Conservation (phyloP, 1,140 invertebrate species). For the Ips nitidus region DNA sequence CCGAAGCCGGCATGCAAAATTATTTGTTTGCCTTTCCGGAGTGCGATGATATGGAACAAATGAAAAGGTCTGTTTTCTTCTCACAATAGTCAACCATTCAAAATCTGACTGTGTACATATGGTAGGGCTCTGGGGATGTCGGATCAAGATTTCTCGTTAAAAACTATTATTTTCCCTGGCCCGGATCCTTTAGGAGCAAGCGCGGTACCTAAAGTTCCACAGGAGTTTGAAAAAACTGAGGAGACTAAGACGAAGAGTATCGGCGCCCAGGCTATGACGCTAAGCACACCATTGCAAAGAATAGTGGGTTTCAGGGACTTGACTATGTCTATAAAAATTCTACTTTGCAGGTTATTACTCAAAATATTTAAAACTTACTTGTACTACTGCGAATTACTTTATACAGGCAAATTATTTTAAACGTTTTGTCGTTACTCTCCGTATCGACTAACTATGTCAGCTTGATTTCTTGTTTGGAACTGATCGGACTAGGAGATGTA, state of each 20-base stretch:
- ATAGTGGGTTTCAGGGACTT: slow-evolving; percentile 57
- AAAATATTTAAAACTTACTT: not conserved
- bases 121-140: slow-evolving; percentile 31
- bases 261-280: slow-evolving; percentile 56
- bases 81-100: not conserved
- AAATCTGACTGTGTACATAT: not conserved
- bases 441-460: slow-evolving; percentile 55
- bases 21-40: slow-evolving; percentile 42
- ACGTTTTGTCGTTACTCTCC: slow-evolving; percentile 59
- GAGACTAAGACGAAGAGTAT: slow-evolving; percentile 41
- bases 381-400: slow-evolving; percentile 31
- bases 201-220: slow-evolving; percentile 49
- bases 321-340: slow-evolving; percentile 57
- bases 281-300: slow-evolving; percentile 55
- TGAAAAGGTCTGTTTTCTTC: slow-evolving; percentile 37
- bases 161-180: slow-evolving; percentile 52
- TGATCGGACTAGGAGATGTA: slow-evolving; percentile 63
- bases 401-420: slow-evolving; percentile 57
- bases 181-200: slow-evolving; percentile 60
- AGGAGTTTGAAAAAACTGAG: slow-evolving; percentile 36
- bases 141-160: slow-evolving; percentile 46
- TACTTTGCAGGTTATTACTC: slow-evolving; percentile 48
- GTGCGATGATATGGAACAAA: slow-evolving; percentile 41
- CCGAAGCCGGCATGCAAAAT: slow-evolving; percentile 42
- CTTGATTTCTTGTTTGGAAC: slow-evolving; percentile 58